These are phyloP conservation scores for Cheirogaleus major DNA, from an alignment of 2,797 vertebrate species.

Conservation along the genomic window DNA sequence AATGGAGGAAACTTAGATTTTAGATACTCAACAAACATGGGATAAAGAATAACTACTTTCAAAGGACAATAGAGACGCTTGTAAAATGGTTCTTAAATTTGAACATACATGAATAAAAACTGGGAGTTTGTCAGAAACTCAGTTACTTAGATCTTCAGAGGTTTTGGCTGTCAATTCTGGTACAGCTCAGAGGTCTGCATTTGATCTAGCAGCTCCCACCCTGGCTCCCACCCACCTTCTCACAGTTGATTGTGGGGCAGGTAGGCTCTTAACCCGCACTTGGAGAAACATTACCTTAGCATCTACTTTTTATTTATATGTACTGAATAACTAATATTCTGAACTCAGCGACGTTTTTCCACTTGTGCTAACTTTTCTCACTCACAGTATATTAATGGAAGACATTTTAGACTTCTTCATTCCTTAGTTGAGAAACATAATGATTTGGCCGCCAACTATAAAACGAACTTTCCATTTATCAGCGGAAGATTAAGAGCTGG, in stretches of 20 bases:
- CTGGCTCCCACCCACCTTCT: background rate
- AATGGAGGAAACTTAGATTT: background rate
- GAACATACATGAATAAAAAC: background rate
- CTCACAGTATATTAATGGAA: background rate
- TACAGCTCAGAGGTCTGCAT: background rate
- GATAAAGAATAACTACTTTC: background rate
- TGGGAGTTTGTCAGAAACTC: background rate
- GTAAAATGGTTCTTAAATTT: background rate
- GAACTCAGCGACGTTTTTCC: background rate
- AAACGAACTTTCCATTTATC: background rate
- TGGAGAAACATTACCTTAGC: background rate
- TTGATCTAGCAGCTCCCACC: background rate
- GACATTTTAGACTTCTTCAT: background rate
- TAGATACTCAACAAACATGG: background rate
- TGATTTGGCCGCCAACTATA: background rate
- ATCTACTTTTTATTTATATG: background rate
- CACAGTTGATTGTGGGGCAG: background rate
- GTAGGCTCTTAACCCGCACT: background rate
- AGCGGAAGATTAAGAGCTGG: background rate
- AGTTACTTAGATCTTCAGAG: background rate
- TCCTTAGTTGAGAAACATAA: background rate
- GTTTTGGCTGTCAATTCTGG: background rate
- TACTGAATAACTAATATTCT: background rate
- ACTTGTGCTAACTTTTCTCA: background rate
- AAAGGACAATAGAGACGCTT: background rate